Evolutionary conservation across 2,888 invertebrate genomes (phyloP).

Genomic region (Trachelus stipa): DNA sequence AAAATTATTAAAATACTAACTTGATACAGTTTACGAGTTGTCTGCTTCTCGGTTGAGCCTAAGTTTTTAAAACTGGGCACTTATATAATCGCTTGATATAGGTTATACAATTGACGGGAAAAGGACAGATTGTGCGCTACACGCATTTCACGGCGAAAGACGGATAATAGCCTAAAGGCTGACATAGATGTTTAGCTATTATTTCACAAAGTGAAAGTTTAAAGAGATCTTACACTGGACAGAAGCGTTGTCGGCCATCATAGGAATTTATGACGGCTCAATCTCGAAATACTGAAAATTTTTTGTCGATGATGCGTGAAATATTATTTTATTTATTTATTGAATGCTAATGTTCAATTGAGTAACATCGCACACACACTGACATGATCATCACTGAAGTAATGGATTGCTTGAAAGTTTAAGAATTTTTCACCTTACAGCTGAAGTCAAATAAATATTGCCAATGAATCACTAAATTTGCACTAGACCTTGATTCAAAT

Average conservation of each 20-base stretch:
- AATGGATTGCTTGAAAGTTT: too few species aligned
- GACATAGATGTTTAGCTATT: conserved; percentile 45
- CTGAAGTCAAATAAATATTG: too few species aligned
- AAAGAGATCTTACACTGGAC: conserved; percentile 33
- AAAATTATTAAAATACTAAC: not conserved
- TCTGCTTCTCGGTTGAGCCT: not conserved
- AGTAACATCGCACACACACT: not conserved
- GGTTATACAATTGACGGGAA: conserved; percentile 19
- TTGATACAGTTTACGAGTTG: not conserved
- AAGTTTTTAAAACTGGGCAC: conserved; percentile 4
- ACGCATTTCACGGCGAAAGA: conserved; percentile 12
- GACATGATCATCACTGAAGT: too few species aligned
- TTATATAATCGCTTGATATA: not conserved
- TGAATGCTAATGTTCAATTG: not conserved
- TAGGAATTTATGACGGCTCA: not conserved
- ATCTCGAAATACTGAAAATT: not conserved
- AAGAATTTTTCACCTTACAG: too few species aligned
- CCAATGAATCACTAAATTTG: too few species aligned
- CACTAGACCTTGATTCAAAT: too few species aligned
- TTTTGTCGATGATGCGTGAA: not conserved
- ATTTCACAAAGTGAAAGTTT: conserved; percentile 55
- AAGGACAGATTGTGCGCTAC: conserved; percentile 12
- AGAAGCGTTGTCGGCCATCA: not conserved
- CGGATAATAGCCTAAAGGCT: conserved; percentile 24
- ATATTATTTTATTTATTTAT: not conserved